Conservation (phyloP, 1,140 invertebrate genomes). For the Charaxes varanes region DNA sequence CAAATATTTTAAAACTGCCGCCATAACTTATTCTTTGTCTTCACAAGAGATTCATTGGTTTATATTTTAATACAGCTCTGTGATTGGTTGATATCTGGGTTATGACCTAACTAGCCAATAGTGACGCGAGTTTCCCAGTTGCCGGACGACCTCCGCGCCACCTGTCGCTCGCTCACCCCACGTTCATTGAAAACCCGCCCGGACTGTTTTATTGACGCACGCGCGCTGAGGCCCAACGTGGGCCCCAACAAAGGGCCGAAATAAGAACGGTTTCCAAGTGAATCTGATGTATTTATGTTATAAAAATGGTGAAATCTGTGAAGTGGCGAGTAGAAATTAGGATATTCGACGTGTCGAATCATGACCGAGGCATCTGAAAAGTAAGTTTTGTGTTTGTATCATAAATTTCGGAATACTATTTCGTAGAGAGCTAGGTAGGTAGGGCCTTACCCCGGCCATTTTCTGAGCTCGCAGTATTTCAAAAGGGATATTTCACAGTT, state of each 20-base stretch:
- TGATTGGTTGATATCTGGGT: slow-evolving; percentile 40
- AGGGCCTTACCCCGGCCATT: slow-evolving; percentile 69
- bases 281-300: slow-evolving; percentile 79
- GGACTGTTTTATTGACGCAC: slow-evolving; percentile 65
- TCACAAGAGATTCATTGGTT: slow-evolving; percentile 32
- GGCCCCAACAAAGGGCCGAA: slow-evolving; percentile 71
- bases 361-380: slow-evolving; percentile 85
- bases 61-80: slow-evolving; percentile 15
- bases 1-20: slow-evolving; percentile 28
- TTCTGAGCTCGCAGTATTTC: slow-evolving; percentile 47
- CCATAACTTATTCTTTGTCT: slow-evolving; percentile 18
- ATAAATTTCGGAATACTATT: slow-evolving; percentile 42
- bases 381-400: slow-evolving; percentile 72
- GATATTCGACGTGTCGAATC: slow-evolving; percentile 81
- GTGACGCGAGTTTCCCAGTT: slow-evolving; percentile 20
- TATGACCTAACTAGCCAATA: slow-evolving; percentile 34
- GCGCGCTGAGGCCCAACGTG: slow-evolving; percentile 69
- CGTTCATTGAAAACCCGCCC: slow-evolving; percentile 68
- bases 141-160: slow-evolving; percentile 53
- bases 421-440: slow-evolving; percentile 56
- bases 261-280: slow-evolving; percentile 64
- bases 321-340: slow-evolving; percentile 81
- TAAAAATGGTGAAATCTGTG: slow-evolving; percentile 81
- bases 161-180: slow-evolving; percentile 52
- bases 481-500: slow-evolving; percentile 38